A percentile compares a stretch with the other conserved stretches of the same genome.
Conservation (phyloP, 2,797 vertebrate species). For the Sebastes minor region DNA sequence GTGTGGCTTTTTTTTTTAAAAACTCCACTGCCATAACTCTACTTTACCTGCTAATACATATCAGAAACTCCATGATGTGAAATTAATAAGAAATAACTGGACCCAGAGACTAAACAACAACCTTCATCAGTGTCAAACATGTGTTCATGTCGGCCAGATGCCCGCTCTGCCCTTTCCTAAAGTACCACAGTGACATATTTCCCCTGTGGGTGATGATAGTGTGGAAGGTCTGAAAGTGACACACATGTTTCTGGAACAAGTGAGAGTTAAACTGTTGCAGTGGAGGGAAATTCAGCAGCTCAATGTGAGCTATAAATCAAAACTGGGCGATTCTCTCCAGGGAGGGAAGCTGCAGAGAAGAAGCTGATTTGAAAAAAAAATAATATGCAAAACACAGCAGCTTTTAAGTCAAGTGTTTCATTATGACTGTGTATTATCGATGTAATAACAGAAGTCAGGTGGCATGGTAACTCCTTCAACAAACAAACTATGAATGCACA, state of each 20-base stretch:
- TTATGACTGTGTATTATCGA: not conserved
- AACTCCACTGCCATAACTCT: not conserved
- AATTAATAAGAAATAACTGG: not conserved
- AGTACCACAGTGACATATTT: slow-evolving; percentile 1
- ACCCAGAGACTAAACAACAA: not conserved
- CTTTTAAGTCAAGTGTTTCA: not conserved
- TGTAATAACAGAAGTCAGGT: not conserved
- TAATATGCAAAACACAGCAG: not conserved
- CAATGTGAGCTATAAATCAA: slow-evolving; percentile 39
- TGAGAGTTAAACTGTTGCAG: slow-evolving; percentile 18
- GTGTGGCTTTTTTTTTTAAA: not conserved
- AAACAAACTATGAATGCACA: not conserved
- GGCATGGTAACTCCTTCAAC: not conserved
- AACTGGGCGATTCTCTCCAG: not conserved
- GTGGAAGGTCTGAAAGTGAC: not conserved
- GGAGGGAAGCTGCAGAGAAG: not conserved
- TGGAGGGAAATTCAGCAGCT: slow-evolving; percentile 9
- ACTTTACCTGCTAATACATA: not conserved
- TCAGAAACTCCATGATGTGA: not conserved
- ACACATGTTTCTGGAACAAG: slow-evolving; percentile 3
- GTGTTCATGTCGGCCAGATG: not conserved
- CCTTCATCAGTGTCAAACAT: not conserved
- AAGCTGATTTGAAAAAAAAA: not conserved
- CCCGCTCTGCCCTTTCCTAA: not conserved
- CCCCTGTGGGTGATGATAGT: not conserved